phyloP scores from a whole-genome alignment of 2,797 vertebrate species.

The Paguma larvata region DNA sequence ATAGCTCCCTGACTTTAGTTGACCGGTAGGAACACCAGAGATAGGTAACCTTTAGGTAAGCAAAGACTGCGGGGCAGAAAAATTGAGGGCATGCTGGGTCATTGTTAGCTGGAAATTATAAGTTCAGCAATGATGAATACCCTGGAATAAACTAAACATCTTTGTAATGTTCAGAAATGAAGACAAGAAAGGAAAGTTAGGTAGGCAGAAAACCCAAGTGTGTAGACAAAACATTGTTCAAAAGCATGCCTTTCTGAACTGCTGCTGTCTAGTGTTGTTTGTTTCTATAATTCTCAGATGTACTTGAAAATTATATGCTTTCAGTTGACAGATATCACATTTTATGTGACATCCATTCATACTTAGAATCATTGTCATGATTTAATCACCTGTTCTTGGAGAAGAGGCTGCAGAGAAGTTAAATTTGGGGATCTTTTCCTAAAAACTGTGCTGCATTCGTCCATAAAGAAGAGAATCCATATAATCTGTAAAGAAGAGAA shows the following conservation, averaged over 20 bases:
- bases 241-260: neutral
- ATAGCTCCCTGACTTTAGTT: neutral
- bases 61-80: neutral
- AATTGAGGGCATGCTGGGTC: neutral
- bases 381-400: neutral
- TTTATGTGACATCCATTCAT: neutral
- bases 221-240: conserved; percentile 39
- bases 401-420: neutral
- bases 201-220: conserved; percentile 27
- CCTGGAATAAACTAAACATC: conserved; percentile 32
- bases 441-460: neutral
- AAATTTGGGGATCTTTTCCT: neutral
- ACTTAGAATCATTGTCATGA: conserved; percentile 45
- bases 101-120: conserved; percentile 55
- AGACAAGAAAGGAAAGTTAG: conserved; percentile 52
- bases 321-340: neutral
- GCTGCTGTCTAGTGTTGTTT: neutral
- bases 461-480: too few species aligned
- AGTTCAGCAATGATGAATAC: neutral
- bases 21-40: neutral
- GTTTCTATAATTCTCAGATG: conserved; percentile 39
- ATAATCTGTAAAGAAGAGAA: neutral
- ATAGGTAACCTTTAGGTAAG: neutral
- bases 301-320: neutral
- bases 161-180: conserved; percentile 19